Percentiles rank a stretch among this genome's conserved stretches.
Evolutionary conservation across 1,140 invertebrate species (phyloP).

Genomic region (Scaptomyza montana): DNA sequence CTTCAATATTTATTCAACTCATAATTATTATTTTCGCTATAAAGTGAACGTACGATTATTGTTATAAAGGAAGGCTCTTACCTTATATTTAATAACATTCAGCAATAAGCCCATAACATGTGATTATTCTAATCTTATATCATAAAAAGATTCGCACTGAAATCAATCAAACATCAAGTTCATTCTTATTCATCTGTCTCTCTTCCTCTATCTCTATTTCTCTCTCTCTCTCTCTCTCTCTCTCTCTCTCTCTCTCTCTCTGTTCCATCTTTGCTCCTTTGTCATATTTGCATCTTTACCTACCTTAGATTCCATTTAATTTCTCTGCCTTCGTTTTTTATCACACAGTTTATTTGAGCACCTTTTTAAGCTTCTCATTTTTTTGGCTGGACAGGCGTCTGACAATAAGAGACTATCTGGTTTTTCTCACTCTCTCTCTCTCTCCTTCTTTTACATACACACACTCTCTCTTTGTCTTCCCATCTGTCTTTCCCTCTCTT

Average conservation of each 20-base stretch:
- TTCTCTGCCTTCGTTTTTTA: conserved; percentile 45
- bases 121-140: too few relatives aligned
- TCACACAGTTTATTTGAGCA: conserved; percentile 48
- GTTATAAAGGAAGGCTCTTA: too few relatives aligned
- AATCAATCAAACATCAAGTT: not conserved
- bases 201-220: not conserved
- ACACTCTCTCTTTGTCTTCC: not conserved
- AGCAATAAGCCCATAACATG: too few relatives aligned
- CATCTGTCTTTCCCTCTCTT: not conserved
- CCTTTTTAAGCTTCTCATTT: conserved; percentile 12
- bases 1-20: too few relatives aligned
- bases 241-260: not conserved
- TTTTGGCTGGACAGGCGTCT: not conserved
- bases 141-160: too few relatives aligned
- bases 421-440: too few relatives aligned
- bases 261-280: not conserved
- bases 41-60: too few relatives aligned
- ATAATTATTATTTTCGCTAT: too few relatives aligned
- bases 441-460: not conserved
- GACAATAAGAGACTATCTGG: too few relatives aligned
- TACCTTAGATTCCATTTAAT: conserved; percentile 23
- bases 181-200: not conserved
- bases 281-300: conserved; percentile 16
- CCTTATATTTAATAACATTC: too few relatives aligned
- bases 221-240: not conserved